Percentiles rank a stretch among this genome's conserved stretches.
These are phyloP conservation scores for Lasioglossum baleicum DNA, from an alignment of 1,140 invertebrate genomes.

Conservation along the genomic window DNA sequence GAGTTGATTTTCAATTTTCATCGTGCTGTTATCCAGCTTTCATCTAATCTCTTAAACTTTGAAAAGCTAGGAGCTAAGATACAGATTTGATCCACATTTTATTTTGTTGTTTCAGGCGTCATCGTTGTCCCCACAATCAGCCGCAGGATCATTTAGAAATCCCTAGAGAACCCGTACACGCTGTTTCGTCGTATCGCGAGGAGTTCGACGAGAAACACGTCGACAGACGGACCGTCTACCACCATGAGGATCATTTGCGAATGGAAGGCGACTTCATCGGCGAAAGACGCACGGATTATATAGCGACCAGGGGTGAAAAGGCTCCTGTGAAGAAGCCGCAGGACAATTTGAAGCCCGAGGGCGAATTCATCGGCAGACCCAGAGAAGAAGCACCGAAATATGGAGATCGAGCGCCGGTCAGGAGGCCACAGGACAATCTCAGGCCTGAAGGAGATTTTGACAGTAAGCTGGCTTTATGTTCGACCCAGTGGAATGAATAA, in stretches of 20 bases:
- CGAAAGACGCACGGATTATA: slow-evolving; percentile 76
- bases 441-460: slow-evolving; percentile 82
- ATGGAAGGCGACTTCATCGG: slow-evolving; percentile 81
- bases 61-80: too few relatives aligned
- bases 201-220: slow-evolving; percentile 85
- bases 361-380: slow-evolving; percentile 80
- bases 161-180: slow-evolving; percentile 79
- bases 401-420: slow-evolving; percentile 63
- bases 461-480: slow-evolving; percentile 36
- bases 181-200: slow-evolving; percentile 83
- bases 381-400: slow-evolving; percentile 54
- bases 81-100: slow-evolving; percentile 21
- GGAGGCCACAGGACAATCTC: slow-evolving; percentile 80
- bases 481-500: too few relatives aligned
- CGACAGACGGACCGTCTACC: slow-evolving; percentile 72
- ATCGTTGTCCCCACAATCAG: slow-evolving; percentile 83
- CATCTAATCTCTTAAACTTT: too few relatives aligned
- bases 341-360: slow-evolving; percentile 79
- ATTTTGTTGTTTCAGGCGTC: slow-evolving; percentile 76
- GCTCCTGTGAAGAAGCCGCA: slow-evolving; percentile 74
- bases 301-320: slow-evolving; percentile 76
- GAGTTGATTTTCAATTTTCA: too few relatives aligned
- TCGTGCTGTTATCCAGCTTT: too few relatives aligned
- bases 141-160: slow-evolving; percentile 82
- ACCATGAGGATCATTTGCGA: slow-evolving; percentile 80